A percentile compares a stretch with the other conserved stretches of the same genome.
These are phyloP conservation scores for Aphrophora alni DNA, from an alignment of 2,888 invertebrate genomes.

Conservation along the genomic window DNA sequence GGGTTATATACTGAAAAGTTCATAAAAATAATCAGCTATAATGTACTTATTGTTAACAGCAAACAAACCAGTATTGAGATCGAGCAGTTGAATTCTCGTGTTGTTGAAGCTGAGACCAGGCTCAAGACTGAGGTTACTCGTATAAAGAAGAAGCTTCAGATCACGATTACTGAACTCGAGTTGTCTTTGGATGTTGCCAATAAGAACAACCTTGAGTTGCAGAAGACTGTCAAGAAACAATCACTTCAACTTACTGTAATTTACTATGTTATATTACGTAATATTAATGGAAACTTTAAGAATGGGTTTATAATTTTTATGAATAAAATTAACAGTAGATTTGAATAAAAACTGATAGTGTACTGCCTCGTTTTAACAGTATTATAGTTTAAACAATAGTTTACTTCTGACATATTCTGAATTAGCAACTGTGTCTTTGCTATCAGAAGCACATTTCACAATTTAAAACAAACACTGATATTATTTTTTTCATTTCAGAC, in stretches of 20 bases:
- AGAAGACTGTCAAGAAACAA: conserved; percentile 98
- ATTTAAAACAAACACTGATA: no score
- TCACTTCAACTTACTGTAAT: conserved; percentile 83
- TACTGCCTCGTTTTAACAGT: no score
- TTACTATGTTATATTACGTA: not conserved
- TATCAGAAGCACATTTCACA: no score
- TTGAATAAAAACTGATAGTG: no score
- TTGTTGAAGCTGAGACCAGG: conserved; percentile 95
- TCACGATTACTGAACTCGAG: conserved; percentile 96
- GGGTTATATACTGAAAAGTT: no score
- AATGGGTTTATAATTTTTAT: not conserved
- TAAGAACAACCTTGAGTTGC: conserved; percentile 96
- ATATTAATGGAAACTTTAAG: not conserved
- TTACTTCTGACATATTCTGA: no score
- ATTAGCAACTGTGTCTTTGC: no score
- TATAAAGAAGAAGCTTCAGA: conserved; percentile 99
- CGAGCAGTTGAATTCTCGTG: conserved; percentile 92
- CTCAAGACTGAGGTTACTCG: conserved; percentile 94
- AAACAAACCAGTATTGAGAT: conserved; percentile 98
- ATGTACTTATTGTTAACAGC: conserved; percentile 61
- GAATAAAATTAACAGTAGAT: no score
- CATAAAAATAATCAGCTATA: no score
- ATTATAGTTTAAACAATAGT: no score
- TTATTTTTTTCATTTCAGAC: no score
- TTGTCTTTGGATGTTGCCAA: conserved; percentile 97